Conservation (phyloP, 2,888 invertebrate species). For the Aquatica leii region DNA sequence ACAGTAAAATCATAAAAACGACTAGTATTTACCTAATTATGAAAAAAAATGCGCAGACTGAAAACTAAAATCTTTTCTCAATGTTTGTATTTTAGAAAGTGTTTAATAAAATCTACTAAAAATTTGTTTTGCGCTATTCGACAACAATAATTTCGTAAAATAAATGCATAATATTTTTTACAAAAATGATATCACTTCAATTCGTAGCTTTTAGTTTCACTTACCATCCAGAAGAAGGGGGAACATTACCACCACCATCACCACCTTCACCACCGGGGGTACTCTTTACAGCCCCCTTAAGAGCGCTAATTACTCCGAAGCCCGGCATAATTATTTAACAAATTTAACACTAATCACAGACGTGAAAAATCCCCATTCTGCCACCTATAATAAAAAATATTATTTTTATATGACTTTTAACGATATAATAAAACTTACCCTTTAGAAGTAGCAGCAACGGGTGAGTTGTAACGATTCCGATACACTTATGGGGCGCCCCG, state of each 20-base stretch:
- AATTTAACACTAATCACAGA: slow-evolving; percentile 32
- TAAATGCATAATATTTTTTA: too few relatives aligned
- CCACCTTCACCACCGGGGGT: slow-evolving; percentile 17
- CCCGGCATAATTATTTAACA: slow-evolving; percentile 47
- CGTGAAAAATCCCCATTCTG: slow-evolving; percentile 30
- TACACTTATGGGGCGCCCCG: slow-evolving; percentile 58
- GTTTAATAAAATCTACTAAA: too few relatives aligned
- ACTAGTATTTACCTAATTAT: too few relatives aligned
- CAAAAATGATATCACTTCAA: too few relatives aligned
- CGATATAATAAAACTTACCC: slow-evolving; percentile 39
- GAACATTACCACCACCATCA: slow-evolving; percentile 16
- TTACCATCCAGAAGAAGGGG: slow-evolving; percentile 31
- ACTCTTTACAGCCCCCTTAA: slow-evolving; percentile 38
- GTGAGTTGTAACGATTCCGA: slow-evolving; percentile 49
- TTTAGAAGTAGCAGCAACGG: slow-evolving; percentile 43
- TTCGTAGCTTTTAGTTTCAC: slow-evolving; percentile 24
- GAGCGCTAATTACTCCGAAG: slow-evolving; percentile 48
- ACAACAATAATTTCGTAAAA: too few relatives aligned
- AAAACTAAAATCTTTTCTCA: too few relatives aligned
- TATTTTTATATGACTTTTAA: too few relatives aligned
- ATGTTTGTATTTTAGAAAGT: too few relatives aligned
- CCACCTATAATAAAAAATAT: slow-evolving; percentile 25
- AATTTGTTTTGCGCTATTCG: too few relatives aligned
- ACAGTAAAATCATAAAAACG: too few relatives aligned
- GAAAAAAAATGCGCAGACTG: too few relatives aligned